Conservation (phyloP, 2,888 invertebrate genomes). For the Tetragnatha montana region DNA sequence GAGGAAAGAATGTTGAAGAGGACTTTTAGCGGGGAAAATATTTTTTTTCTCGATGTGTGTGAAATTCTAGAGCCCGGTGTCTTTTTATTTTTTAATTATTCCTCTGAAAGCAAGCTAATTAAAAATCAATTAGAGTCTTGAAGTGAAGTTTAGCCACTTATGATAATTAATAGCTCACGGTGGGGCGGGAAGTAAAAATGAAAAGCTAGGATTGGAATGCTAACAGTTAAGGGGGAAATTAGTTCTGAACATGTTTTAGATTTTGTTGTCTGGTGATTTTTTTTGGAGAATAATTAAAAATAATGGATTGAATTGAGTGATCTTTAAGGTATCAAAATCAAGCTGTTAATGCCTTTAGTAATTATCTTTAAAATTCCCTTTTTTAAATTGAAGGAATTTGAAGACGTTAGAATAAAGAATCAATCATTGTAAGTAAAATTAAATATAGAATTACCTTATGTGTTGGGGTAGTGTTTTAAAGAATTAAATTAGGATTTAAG, state of each 20-base stretch:
- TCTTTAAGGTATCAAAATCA: not conserved
- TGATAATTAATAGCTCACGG: not conserved
- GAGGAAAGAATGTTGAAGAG: not conserved
- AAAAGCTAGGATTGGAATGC: not conserved
- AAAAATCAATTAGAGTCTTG: not conserved
- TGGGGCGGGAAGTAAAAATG: not conserved
- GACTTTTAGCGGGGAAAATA: not conserved
- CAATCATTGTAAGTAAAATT: no score
- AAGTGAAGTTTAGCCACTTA: constrained; percentile 1
- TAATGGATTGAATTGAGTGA: not conserved
- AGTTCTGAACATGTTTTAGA: not conserved
- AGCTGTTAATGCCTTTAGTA: not conserved
- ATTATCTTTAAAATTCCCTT: not conserved
- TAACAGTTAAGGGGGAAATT: not conserved
- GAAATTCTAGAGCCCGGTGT: not conserved
- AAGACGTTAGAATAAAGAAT: no score
- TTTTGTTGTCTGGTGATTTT: not conserved
- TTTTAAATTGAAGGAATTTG: no score
- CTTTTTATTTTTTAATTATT: not conserved
- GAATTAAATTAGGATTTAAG: no score
- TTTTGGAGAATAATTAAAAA: not conserved
- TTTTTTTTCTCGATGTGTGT: not conserved
- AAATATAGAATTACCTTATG: no score
- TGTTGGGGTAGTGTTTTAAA: no score
- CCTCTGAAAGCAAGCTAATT: not conserved